These are phyloP conservation scores for Notamacropus eugenii DNA, from an alignment of 2,797 vertebrate species.

Conservation along the genomic window DNA sequence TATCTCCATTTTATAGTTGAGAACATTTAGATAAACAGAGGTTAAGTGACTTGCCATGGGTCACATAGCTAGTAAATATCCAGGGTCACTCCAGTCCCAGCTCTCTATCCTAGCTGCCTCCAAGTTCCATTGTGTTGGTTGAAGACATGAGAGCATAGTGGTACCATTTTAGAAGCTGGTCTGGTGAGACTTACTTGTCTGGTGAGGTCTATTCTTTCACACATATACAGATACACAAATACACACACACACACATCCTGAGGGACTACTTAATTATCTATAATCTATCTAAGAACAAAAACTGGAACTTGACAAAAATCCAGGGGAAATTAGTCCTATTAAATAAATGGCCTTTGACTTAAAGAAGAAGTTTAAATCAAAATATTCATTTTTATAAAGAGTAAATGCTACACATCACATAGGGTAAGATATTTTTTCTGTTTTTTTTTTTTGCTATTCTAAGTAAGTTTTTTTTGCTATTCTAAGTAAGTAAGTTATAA, in stretches of 20 bases:
- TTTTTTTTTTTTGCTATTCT: background rate
- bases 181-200: background rate
- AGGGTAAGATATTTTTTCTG: background rate
- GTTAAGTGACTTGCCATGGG: background rate
- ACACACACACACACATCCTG: background rate
- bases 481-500: slow-evolving; percentile 49
- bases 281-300: slow-evolving; percentile 69
- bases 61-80: background rate
- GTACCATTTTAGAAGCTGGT: background rate
- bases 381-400: slow-evolving; percentile 56
- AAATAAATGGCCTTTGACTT: slow-evolving; percentile 69
- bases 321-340: slow-evolving; percentile 62
- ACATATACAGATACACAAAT: background rate
- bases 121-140: background rate
- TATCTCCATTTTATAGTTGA: background rate
- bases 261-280: slow-evolving; percentile 30
- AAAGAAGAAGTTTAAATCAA: slow-evolving; percentile 25
- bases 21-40: background rate
- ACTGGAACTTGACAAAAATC: slow-evolving; percentile 61
- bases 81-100: background rate
- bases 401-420: slow-evolving; percentile 51
- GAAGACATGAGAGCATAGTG: background rate
- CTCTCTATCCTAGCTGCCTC: background rate
- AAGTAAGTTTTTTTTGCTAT: slow-evolving; percentile 36
- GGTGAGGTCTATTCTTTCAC: background rate